Conservation (phyloP, 2,113 vertebrate species). For the Ursus arctos region DNA sequence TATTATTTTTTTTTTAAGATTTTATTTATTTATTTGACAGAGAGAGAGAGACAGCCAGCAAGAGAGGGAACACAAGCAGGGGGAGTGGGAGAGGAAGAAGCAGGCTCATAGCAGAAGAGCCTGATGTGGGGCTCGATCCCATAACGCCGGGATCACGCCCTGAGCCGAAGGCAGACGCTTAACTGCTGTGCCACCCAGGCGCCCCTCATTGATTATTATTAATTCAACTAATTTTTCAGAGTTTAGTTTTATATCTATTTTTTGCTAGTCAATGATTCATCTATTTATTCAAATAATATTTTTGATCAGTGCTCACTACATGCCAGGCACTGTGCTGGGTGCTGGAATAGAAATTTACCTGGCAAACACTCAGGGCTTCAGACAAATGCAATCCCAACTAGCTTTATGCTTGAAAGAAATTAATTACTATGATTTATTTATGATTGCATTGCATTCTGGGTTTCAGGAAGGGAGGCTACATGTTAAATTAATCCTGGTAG, state of each 20-base stretch:
- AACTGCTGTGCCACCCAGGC: no score
- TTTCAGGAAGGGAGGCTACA: not conserved
- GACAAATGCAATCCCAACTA: not conserved
- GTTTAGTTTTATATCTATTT: not conserved
- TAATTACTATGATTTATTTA: not conserved
- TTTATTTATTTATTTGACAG: no score
- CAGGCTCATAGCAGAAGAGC: no score
- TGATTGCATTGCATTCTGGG: not conserved
- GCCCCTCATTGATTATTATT: not conserved
- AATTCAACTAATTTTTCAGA: not conserved
- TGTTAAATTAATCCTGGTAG: not conserved
- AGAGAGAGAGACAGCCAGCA: no score
- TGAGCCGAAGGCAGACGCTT: no score
- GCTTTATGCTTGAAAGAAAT: constrained; percentile 10
- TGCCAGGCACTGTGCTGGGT: not conserved
- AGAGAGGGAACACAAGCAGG: no score
- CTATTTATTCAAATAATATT: not conserved
- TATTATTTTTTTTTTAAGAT: not conserved
- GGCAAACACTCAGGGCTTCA: not conserved
- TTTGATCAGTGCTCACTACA: not conserved
- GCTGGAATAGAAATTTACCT: not conserved
- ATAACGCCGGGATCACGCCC: no score
- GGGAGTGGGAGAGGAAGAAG: no score
- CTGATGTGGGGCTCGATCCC: no score
- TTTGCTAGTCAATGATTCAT: not conserved